These are phyloP conservation scores for Dendrocopos noguchii DNA, from an alignment of 2,113 vertebrate genomes.

Conservation along the genomic window DNA sequence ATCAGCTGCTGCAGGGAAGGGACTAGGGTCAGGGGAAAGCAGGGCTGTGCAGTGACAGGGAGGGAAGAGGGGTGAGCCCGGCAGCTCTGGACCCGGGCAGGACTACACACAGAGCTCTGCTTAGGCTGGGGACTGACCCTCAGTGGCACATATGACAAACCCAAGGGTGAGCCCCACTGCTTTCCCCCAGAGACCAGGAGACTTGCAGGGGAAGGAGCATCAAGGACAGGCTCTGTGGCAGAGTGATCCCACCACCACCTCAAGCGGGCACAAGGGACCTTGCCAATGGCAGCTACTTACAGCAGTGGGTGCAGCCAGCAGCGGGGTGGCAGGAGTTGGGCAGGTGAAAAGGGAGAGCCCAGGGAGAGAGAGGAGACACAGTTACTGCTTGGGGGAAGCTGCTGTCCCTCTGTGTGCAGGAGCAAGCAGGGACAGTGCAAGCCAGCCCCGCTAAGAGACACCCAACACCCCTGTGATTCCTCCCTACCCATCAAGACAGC, in stretches of 20 bases:
- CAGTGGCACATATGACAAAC: accelerated
- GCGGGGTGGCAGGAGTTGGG: background rate
- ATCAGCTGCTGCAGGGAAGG: background rate
- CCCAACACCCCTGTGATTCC: background rate
- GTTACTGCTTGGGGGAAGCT: background rate
- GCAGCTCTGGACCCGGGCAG: background rate
- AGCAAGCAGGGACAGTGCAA: background rate
- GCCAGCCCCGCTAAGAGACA: background rate
- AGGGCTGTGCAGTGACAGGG: background rate
- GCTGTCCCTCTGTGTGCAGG: background rate
- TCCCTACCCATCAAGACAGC: background rate
- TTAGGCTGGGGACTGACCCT: background rate
- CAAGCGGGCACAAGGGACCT: background rate
- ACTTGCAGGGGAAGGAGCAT: background rate
- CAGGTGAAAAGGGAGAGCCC: background rate
- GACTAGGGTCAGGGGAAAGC: background rate
- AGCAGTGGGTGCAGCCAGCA: conserved; percentile 14
- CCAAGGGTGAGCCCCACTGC: background rate
- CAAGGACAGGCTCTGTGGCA: background rate
- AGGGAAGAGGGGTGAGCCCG: background rate
- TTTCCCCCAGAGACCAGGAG: background rate
- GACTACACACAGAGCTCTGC: background rate
- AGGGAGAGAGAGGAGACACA: conserved; percentile 21
- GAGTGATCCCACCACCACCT: background rate
- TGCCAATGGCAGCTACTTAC: conserved; percentile 31